Evolutionary conservation across 2,113 vertebrate genomes (phyloP).

Genomic region (Mustelus asterias): DNA sequence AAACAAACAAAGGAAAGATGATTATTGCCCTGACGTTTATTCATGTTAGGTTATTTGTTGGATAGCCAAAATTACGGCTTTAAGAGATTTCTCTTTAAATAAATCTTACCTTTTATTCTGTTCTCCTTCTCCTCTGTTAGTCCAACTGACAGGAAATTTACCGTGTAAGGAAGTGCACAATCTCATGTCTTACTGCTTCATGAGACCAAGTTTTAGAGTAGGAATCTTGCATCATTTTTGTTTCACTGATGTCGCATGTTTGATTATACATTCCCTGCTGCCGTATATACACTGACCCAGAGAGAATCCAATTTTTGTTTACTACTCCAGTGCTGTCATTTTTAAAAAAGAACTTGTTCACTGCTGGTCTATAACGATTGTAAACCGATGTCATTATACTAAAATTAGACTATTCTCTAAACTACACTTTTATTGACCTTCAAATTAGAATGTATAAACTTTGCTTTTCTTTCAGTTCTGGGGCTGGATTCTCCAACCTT

Average conservation of each 20-base stretch:
- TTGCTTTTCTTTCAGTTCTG: neutral
- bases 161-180: neutral
- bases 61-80: neutral
- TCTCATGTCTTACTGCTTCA: neutral
- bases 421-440: neutral
- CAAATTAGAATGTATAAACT: neutral
- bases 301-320: neutral
- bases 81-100: neutral
- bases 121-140: neutral
- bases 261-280: neutral
- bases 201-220: neutral
- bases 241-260: neutral
- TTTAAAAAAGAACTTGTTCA: neutral
- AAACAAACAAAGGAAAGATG: neutral
- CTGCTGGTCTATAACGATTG: neutral
- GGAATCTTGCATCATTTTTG: neutral
- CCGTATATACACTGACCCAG: neutral
- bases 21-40: neutral
- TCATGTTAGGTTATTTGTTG: neutral
- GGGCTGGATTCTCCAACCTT: no score
- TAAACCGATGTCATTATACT: neutral
- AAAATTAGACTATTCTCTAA: neutral
- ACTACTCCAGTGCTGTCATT: neutral
- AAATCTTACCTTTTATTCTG: neutral
- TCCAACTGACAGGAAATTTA: neutral